phyloP scores from a whole-genome alignment of 2,113 vertebrate genomes.

The Heterotilapia buettikoferi region DNA sequence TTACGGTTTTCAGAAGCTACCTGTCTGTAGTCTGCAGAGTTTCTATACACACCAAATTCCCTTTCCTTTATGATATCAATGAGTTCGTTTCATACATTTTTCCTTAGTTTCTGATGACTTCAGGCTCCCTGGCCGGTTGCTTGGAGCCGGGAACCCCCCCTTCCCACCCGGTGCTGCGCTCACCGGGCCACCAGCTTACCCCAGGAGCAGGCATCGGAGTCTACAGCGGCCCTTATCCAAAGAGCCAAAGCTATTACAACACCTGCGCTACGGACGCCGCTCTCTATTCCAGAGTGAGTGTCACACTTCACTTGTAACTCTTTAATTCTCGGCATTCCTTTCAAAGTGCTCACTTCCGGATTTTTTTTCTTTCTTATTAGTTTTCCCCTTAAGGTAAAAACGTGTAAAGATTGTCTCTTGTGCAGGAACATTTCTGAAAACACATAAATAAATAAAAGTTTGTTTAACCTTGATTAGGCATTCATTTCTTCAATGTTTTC shows the following conservation, averaged over 20 bases:
- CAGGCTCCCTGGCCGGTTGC: constrained; percentile 83
- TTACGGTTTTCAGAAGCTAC: too few relatives aligned
- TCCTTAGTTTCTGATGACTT: constrained; percentile 86
- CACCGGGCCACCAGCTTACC: constrained; percentile 84
- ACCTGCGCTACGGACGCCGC: constrained; percentile 82
- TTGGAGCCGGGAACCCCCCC: constrained; percentile 80
- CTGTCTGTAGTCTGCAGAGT: too few relatives aligned
- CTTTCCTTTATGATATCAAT: not conserved
- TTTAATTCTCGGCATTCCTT: not conserved
- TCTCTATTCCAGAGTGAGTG: constrained; percentile 86
- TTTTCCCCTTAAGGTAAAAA: not conserved
- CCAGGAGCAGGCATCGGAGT: constrained; percentile 81
- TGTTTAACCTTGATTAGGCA: not conserved
- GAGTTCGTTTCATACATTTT: not conserved
- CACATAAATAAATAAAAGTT: not conserved
- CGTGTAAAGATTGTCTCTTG: not conserved
- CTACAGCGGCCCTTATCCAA: constrained; percentile 81
- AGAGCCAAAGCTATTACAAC: constrained; percentile 85
- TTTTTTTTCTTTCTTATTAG: not conserved
- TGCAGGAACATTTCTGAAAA: not conserved
- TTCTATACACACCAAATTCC: not conserved
- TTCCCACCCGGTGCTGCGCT: constrained; percentile 82
- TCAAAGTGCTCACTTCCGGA: not conserved
- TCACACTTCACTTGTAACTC: not conserved
- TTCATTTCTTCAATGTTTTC: constrained; percentile 1